Evolutionary conservation across 2,797 vertebrate genomes (phyloP).

Genomic region (Chiloscyllium punctatum): DNA sequence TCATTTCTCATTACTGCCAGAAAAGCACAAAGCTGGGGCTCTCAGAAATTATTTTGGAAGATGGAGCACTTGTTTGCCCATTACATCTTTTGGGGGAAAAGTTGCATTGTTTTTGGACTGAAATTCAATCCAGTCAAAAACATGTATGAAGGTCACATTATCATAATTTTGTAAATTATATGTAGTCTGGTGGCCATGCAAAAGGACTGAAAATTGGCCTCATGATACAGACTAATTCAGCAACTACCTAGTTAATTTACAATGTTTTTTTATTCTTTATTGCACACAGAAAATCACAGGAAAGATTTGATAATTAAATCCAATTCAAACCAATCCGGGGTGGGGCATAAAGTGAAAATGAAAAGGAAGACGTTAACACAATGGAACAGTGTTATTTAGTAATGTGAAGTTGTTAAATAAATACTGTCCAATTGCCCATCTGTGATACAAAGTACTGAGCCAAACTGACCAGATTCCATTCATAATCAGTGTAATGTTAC

Average conservation of each 20-base stretch:
- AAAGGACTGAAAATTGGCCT: slow-evolving; percentile 21
- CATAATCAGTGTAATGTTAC: not conserved
- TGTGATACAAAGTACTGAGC: not conserved
- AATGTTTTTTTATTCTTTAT: slow-evolving; percentile 23
- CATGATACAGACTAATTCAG: not conserved
- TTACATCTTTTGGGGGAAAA: not conserved
- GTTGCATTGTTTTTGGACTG: not conserved
- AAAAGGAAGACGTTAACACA: slow-evolving; percentile 35
- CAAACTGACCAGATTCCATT: not conserved
- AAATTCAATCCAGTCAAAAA: slow-evolving; percentile 26
- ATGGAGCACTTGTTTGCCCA: not conserved
- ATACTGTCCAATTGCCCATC: not conserved
- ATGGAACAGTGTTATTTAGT: not conserved
- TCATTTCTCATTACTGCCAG: not conserved
- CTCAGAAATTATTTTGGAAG: not conserved
- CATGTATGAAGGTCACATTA: not conserved
- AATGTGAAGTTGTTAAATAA: slow-evolving; percentile 2
- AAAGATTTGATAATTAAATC: not conserved
- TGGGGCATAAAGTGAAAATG: slow-evolving; percentile 30
- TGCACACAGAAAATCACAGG: not conserved
- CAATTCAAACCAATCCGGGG: slow-evolving; percentile 31
- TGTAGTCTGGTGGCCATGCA: not conserved
- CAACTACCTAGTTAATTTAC: not conserved
- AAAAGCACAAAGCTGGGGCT: not conserved
- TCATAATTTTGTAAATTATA: not conserved